Evolutionary conservation across 2,888 invertebrate species (phyloP).

Genomic region (Drosophila merina): DNA sequence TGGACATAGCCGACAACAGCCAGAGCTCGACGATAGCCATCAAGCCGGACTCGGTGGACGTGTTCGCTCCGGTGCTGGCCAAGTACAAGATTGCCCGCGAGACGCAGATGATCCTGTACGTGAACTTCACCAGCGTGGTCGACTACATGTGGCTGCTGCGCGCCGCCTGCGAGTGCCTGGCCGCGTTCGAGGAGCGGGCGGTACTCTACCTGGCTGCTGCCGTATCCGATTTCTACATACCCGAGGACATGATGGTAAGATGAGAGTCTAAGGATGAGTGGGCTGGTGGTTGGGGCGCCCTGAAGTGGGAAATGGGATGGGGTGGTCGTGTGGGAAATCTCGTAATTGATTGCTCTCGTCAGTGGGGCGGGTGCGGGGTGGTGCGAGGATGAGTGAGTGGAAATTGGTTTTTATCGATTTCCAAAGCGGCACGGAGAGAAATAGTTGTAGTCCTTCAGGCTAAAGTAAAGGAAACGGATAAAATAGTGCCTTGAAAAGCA

Average conservation of each 20-base stretch:
- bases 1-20: slow-evolving; percentile 86
- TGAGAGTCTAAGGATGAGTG: slow-evolving; percentile 7
- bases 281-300: slow-evolving; percentile 6
- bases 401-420: slow-evolving; percentile 77
- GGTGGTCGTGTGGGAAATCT: slow-evolving; percentile 71
- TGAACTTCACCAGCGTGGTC: slow-evolving; percentile 92
- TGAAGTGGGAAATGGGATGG: slow-evolving; percentile 6
- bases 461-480: not conserved
- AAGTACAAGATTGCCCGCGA: slow-evolving; percentile 93
- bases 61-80: slow-evolving; percentile 88
- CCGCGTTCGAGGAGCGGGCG: slow-evolving; percentile 87
- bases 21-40: slow-evolving; percentile 89
- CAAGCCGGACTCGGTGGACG: slow-evolving; percentile 89
- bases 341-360: slow-evolving; percentile 75
- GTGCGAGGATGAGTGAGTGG: slow-evolving; percentile 48
- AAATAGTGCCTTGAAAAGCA: not conserved
- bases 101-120: slow-evolving; percentile 89
- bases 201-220: slow-evolving; percentile 98
- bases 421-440: slow-evolving; percentile 43
- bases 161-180: slow-evolving; percentile 91
- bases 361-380: slow-evolving; percentile 46
- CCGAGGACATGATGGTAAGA: slow-evolving; percentile 94
- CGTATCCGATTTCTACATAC: slow-evolving; percentile 99
- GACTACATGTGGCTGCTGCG: slow-evolving; percentile 97
- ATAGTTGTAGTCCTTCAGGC: not conserved